Evolutionary conservation across 1,140 invertebrate genomes (phyloP), one percentile per base, ranked within the genome.

Genomic region (Zaprionus davidi): DNA sequence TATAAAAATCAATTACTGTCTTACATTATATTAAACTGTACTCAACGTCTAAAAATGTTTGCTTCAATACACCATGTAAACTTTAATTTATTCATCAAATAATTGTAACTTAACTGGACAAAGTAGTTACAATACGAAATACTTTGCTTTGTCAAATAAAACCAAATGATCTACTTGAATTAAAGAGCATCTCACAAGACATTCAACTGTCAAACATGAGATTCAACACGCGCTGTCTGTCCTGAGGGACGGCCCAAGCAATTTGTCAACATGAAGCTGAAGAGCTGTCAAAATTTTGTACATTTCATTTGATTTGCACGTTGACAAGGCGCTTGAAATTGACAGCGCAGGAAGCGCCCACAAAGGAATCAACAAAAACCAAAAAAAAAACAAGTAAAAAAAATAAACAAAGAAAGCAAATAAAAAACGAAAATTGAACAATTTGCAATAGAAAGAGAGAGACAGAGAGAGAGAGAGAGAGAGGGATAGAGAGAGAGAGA

Each of bases 251-350:
- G 20, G 46, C 11, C 26, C 22, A 56, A 46, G 24, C 17, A 17
- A 41, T 36, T 63, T 70, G 38, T 63, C 51, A 68, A 34, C 26
- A 31, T 17, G 20, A 9, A 46, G 41, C 31, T 60, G 66, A 64
- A 41, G 44, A 49, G 15, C 67, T 64, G 72, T 64, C 72, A 76
- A 68, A 73, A 69, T 66, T 77, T 80, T 80, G 56, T 9, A 75
- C 77, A 70, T 83, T 72, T 75, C 55, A 83, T 68, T 83, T 80
- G 74, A 77, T 82, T 81, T 76, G 66, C 57, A 53, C 63, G 38
- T 60, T 81, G 78, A 76, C 79, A 86, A 79, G 77, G 77, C 75
- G 79, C 71, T 87, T 79, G 79, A 64, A 86, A 86, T 74, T 86
- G 83, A 82, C 83, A 88, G 72, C 31, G 51, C 46, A 67, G 56